A percentile compares a stretch with the other conserved stretches of the same genome.
phyloP scores from a whole-genome alignment of 2,113 vertebrate genomes.

The Marmota monax region DNA sequence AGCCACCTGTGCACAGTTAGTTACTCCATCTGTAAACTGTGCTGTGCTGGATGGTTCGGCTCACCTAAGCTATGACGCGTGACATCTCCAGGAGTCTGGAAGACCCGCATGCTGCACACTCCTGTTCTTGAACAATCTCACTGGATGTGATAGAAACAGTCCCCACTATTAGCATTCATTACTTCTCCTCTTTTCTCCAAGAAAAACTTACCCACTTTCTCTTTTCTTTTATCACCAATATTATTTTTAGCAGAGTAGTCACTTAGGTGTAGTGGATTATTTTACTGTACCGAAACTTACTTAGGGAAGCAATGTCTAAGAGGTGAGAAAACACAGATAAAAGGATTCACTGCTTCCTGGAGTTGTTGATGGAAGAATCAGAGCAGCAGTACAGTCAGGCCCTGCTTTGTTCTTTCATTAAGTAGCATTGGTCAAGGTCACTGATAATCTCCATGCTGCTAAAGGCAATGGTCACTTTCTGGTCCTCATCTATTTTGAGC shows the following conservation, averaged over 20 bases:
- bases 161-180: not conserved
- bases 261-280: not conserved
- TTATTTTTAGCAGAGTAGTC: not conserved
- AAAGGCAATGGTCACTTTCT: not conserved
- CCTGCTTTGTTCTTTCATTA: not conserved
- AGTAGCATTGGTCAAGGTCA: not conserved
- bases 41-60: fast-evolving
- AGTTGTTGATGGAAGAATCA: not conserved
- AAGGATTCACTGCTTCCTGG: not conserved
- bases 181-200: not conserved
- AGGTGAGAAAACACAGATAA: not conserved
- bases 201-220: not conserved
- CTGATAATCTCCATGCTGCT: not conserved
- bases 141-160: not conserved
- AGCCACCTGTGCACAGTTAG: not conserved
- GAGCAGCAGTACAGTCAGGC: too few relatives aligned
- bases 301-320: not conserved
- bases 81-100: not conserved
- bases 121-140: not conserved
- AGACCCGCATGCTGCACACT: fast-evolving
- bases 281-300: not conserved
- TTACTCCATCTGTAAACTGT: not conserved
- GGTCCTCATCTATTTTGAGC: not conserved
- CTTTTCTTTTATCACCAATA: not conserved
- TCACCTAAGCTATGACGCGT: not conserved